Base-by-base conservation (phyloP, 2,113 vertebrate species). In the Peromyscus californicus region DNA sequence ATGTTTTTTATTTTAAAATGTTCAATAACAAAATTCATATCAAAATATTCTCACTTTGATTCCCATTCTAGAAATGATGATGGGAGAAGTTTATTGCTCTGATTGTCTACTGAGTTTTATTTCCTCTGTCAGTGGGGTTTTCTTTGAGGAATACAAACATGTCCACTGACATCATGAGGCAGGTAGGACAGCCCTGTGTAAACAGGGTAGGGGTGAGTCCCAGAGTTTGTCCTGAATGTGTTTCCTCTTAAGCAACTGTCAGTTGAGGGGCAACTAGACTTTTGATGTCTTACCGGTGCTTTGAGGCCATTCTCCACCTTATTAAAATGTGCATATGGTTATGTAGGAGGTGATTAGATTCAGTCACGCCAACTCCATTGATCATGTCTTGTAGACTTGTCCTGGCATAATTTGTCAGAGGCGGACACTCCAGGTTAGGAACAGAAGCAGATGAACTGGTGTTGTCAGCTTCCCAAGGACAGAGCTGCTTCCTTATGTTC, bases 241-340 rank as follows among this genome's bases (percentile, higher is more conserved):
- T 82, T 98, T 63, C 12, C 87, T 89, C 36, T 8, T 22, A 80
- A 31, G 3, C 19, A 94, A 33, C 3, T 92, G 85, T 96, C 1
- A 2, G 89, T 94, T 97, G 79, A 9, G 29, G 8, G 9, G 12
- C 24, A 39, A 33, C 63, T 26, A 70, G 7, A 90, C 72, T 78
- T 93, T 39, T 86, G 72, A 17, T 74, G 26, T 91, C 42, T 96
- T 82, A n/a, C 26, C 17, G 72, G 54, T 17, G 42, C 45, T 42
- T 4, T 39, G 75, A 93, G n/a, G 24, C 11, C 83, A 92, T 86
- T 78, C 8, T 42, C 93, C 51, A 78, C 70, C 70, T 96, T 98
- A 54, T 78, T 97, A 95, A 95, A 97, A 67, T 39, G 57, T 97
- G 70, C 26, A 31, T 74, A 89, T 94, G 92, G 0, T 15, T 96